A percentile compares a stretch with the other conserved stretches of the same genome.
Conservation (phyloP, 2,113 vertebrate genomes). For the Rynchops niger region DNA sequence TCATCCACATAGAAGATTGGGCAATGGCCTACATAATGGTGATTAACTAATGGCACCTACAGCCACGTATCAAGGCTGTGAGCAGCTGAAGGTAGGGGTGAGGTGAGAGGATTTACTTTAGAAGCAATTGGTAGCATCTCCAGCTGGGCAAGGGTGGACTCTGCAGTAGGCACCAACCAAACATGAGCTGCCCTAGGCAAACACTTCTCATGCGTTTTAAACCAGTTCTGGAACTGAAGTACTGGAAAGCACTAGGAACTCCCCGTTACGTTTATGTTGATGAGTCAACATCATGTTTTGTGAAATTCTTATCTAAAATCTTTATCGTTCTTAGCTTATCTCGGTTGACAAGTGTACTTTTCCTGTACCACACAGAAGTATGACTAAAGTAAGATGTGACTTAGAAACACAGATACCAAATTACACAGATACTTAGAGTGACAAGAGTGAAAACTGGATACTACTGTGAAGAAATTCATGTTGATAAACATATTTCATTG, state of each 20-base stretch:
- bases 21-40: not conserved
- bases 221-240: not conserved
- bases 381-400: not conserved
- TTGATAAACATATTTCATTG: not conserved
- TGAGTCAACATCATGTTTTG: not conserved
- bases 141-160: not conserved
- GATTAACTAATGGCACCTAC: not conserved
- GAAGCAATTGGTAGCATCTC: not conserved
- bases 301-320: not conserved
- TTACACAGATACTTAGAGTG: not conserved
- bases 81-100: not conserved
- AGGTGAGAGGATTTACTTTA: not conserved
- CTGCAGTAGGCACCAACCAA: not conserved
- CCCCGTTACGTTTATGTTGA: not conserved
- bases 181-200: not conserved
- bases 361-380: not conserved
- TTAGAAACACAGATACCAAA: not conserved
- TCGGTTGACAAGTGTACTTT: not conserved
- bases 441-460: not conserved
- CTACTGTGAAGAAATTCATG: not conserved
- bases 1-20: not conserved
- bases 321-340: not conserved
- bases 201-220: not conserved
- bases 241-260: not conserved
- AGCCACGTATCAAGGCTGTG: not conserved